Evolutionary conservation across 2,113 vertebrate species (phyloP).

Genomic region (Callithrix jacchus): DNA sequence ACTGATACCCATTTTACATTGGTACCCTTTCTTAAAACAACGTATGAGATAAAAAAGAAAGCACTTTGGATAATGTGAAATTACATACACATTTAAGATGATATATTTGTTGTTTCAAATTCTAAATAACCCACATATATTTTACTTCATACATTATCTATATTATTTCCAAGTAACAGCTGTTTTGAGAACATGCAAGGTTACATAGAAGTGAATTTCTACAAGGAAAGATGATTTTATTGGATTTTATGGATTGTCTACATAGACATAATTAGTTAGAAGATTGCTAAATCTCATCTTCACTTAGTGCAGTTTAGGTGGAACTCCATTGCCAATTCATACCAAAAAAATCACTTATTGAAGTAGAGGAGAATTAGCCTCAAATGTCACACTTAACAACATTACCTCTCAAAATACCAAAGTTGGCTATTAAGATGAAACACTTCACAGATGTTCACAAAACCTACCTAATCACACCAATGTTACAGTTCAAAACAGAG

Average conservation of each 20-base stretch:
- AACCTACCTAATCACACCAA: conserved; percentile 20
- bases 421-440: conserved; percentile 53
- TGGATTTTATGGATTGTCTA: conserved; percentile 29
- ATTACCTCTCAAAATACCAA: conserved; percentile 57
- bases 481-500: conserved; percentile 53
- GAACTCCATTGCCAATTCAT: conserved; percentile 39
- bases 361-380: conserved; percentile 45
- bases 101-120: neutral
- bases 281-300: conserved; percentile 8
- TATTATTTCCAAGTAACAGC: conserved; percentile 10
- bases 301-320: neutral
- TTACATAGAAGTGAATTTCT: conserved; percentile 45
- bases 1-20: neutral
- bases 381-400: conserved; percentile 58
- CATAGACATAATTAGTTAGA: conserved; percentile 37
- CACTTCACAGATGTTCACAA: conserved; percentile 46
- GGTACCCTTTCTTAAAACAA: neutral
- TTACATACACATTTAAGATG: neutral
- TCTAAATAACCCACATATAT: neutral
- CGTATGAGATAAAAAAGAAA: neutral
- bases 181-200: neutral
- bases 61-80: neutral
- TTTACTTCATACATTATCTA: neutral
- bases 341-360: neutral
- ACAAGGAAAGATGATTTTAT: neutral